Evolutionary conservation across 2,797 vertebrate genomes (phyloP).

Genomic region (Saxicola maurus): DNA sequence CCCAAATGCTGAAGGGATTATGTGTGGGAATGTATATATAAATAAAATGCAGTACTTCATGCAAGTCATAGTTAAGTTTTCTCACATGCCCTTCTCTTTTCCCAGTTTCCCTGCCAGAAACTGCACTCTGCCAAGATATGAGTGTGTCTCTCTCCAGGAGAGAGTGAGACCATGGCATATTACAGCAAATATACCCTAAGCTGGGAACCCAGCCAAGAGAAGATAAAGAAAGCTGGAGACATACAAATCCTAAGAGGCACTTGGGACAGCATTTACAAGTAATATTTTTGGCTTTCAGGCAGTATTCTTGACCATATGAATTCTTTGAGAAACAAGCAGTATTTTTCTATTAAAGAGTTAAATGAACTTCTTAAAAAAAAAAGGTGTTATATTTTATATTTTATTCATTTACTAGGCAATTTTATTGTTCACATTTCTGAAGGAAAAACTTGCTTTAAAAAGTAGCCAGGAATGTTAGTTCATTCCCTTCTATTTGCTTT

Average conservation of each 20-base stretch:
- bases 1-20: not conserved
- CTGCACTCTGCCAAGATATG: not conserved
- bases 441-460: not conserved
- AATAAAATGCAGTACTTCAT: not conserved
- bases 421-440: not conserved
- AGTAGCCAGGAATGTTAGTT: not conserved
- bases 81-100: not conserved
- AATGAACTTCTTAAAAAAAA: not conserved
- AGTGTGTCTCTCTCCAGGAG: not conserved
- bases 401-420: not conserved
- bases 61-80: not conserved
- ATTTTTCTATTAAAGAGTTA: not conserved
- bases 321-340: not conserved
- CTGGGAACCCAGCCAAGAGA: not conserved
- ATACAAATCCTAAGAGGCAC: not conserved
- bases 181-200: not conserved
- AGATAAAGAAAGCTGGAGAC: not conserved
- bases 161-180: not conserved
- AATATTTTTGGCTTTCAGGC: not conserved
- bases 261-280: not conserved
- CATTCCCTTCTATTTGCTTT: not conserved
- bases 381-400: not conserved
- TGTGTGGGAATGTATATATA: fast-evolving
- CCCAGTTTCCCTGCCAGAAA: not conserved
- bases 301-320: not conserved